Percentiles rank a stretch among this genome's conserved stretches.
Conservation (phyloP, 35 echinoderm and acorn worm species). For the Ptychodera flava region DNA sequence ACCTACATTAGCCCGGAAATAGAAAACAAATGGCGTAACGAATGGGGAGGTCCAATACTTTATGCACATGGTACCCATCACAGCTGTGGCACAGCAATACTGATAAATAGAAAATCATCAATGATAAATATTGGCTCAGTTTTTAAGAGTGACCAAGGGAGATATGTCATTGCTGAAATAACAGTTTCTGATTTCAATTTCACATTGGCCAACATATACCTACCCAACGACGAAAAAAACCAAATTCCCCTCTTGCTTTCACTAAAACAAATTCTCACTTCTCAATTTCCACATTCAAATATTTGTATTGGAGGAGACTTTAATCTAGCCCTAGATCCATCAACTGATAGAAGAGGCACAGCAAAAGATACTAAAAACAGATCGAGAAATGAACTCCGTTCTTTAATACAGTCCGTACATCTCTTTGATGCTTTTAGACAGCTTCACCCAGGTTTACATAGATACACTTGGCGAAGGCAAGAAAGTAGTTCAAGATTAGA, state of each 20-base stretch:
- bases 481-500: too few relatives aligned
- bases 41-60: conserved; percentile 28
- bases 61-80: conserved; percentile 11
- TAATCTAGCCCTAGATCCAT: too few relatives aligned
- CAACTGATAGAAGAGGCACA: too few relatives aligned
- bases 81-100: background rate
- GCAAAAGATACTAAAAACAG: too few relatives aligned
- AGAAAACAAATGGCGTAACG: conserved; percentile 17
- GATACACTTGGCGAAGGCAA: too few relatives aligned
- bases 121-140: background rate
- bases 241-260: background rate
- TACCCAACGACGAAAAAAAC: conserved; percentile 10
- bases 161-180: background rate
- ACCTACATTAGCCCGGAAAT: conserved; percentile 10
- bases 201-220: conserved; percentile 7
- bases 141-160: conserved; percentile 6
- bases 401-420: too few relatives aligned
- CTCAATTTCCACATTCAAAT: too few relatives aligned
- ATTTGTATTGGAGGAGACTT: too few relatives aligned
- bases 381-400: too few relatives aligned
- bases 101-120: background rate
- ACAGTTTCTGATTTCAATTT: background rate
- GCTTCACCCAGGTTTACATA: too few relatives aligned
- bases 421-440: too few relatives aligned
- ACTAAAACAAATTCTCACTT: too few relatives aligned